Evolutionary conservation across 2,797 vertebrate genomes (phyloP).

Genomic region (Danio albolineatus): DNA sequence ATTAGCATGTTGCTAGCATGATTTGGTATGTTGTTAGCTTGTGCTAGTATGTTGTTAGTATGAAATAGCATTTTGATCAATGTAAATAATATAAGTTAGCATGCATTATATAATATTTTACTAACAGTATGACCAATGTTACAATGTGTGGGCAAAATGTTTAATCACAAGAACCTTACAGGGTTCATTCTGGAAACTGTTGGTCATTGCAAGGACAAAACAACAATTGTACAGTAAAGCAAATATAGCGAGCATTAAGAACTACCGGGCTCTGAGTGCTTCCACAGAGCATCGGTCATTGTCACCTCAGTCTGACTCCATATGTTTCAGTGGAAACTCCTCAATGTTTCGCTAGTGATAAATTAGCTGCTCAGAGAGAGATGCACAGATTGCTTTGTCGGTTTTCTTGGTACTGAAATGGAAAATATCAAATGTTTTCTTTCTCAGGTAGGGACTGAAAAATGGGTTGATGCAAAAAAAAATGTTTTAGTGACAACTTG

Average conservation of each 20-base stretch:
- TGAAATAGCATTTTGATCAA: too few species aligned
- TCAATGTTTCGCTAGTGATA: conserved; percentile 23
- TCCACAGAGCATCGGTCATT: conserved; percentile 22
- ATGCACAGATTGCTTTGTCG: conserved; percentile 5
- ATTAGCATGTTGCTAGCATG: too few species aligned
- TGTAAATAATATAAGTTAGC: too few species aligned
- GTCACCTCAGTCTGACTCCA: conserved; percentile 39
- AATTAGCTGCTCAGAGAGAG: conserved; percentile 27
- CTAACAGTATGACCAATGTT: too few species aligned
- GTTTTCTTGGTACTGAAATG: conserved; percentile 4
- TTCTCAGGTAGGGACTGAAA: not conserved
- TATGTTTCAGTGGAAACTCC: conserved; percentile 35
- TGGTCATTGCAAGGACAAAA: conserved; percentile 33
- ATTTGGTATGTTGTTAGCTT: too few species aligned
- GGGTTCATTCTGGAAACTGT: conserved; percentile 19
- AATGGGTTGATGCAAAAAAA: not conserved
- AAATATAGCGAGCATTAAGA: conserved; percentile 15
- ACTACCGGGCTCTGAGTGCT: conserved; percentile 14
- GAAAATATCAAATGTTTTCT: conserved; percentile 6
- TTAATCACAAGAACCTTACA: not conserved
- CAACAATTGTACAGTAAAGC: conserved; percentile 45
- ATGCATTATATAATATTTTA: too few species aligned
- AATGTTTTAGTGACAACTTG: not conserved
- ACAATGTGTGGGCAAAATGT: too few species aligned
- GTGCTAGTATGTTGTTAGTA: too few species aligned